Evolutionary conservation across 1,140 invertebrate species (phyloP), one percentile per base, ranked within the genome.

Genomic region (Eriocheir sinensis): DNA sequence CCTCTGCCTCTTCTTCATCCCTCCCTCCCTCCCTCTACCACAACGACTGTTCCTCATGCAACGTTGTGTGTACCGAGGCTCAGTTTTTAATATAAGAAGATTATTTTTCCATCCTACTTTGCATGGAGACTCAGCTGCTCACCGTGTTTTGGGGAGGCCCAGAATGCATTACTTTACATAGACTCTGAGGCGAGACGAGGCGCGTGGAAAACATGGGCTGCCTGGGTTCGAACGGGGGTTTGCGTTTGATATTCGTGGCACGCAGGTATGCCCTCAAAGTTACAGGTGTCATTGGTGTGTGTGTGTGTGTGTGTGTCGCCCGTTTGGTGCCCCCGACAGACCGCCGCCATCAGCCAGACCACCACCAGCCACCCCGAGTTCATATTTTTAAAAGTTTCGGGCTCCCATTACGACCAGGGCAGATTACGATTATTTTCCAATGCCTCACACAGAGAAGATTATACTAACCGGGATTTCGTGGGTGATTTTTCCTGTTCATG

Each of bases 251-350:
- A 72, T 72, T 72, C 60, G n/a, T 21, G 27, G n/a, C 60, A 72
- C 60, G 60, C 60, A n/a, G 60, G 60, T 72, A 72, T 72, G 60
- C 3, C 60, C 60, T 72, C 60, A 72, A 72, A 72, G 60, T 72
- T 72, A n/a, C n/a, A n/a, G n/a, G 60, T 72, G 21, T n/a, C 60
- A 72, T 72, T 72, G 60, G 60, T 72, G 60, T 72, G n/a, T n/a
- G n/a, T n/a, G n/a, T n/a, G n/a, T n/a, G n/a, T n/a, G n/a, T n/a
- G n/a, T n/a, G 60, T 27, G 60, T 72, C 60, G 60, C 60, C 60
- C 60, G 60, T n/a, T 72, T 21, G n/a, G 27, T 1, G 8, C 60
- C 60, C 44, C 60, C 60, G 60, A 72, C 60, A n/a, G 6, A 4
- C 3, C 17, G 60, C 27, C 60, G 60, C 60, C 60, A 72, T 3